Evolutionary conservation across 2,113 vertebrate species (phyloP).

Genomic region (Ranitomeya variabilis): DNA sequence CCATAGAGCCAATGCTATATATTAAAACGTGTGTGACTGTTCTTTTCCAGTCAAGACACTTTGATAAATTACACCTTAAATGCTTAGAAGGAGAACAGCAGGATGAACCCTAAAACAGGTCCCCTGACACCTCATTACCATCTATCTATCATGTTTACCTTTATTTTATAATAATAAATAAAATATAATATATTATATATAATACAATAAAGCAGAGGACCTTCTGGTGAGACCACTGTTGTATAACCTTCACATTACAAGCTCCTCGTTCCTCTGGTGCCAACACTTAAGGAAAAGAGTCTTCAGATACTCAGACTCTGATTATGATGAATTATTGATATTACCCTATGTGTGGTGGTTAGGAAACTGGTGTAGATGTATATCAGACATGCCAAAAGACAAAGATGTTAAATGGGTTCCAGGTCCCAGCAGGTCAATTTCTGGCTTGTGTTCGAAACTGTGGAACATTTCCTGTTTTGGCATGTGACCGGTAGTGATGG

Average conservation of each 20-base stretch:
- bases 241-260: slow-evolving; percentile 25
- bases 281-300: neutral
- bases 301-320: slow-evolving; percentile 9
- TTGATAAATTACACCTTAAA: slow-evolving; percentile 35
- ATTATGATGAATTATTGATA: slow-evolving; percentile 35
- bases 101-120: slow-evolving; percentile 37
- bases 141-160: slow-evolving; percentile 22
- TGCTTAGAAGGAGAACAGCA: slow-evolving; percentile 19
- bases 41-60: slow-evolving; percentile 11
- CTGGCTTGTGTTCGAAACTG: no score
- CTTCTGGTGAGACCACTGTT: neutral
- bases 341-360: neutral
- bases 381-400: neutral
- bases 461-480: no score
- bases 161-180: no score
- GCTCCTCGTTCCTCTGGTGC: neutral
- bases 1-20: neutral
- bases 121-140: slow-evolving; percentile 13
- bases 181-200: no score
- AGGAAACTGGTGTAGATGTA: neutral
- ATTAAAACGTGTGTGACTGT: neutral
- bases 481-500: no score
- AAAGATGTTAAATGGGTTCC: neutral
- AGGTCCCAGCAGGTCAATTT: no score
- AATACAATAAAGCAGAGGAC: slow-evolving; percentile 19